phyloP scores from a whole-genome alignment of 2,113 vertebrate species.

The Paradisaea rubra region DNA sequence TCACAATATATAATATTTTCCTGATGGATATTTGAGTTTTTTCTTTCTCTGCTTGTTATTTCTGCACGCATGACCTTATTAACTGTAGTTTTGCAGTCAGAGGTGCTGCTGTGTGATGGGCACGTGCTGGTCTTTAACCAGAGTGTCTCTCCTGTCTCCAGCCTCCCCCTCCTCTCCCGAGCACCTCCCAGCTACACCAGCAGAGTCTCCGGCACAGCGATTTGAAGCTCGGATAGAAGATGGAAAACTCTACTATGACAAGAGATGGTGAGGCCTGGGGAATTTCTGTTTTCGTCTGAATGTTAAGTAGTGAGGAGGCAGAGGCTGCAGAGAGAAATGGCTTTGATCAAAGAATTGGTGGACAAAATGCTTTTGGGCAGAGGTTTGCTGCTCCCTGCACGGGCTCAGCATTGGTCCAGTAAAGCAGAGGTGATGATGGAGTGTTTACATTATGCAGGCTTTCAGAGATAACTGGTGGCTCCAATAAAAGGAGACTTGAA shows the following conservation, averaged over 20 bases:
- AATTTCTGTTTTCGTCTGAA: neutral
- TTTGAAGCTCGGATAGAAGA: constrained; percentile 97
- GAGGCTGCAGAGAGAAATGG: neutral
- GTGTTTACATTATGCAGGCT: neutral
- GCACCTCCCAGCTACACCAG: constrained; percentile 84
- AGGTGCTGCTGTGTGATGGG: neutral
- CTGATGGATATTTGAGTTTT: neutral
- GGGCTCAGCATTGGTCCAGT: neutral
- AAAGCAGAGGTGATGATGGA: neutral
- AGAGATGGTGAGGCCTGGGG: constrained; percentile 84
- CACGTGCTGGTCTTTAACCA: neutral
- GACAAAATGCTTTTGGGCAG: neutral
- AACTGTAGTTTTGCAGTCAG: neutral
- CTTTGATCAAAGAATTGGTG: neutral
- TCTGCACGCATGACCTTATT: neutral
- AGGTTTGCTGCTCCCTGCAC: neutral
- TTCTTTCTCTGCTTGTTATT: neutral
- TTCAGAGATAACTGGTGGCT: neutral
- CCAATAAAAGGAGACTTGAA: neutral
- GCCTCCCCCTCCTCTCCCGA: constrained; percentile 93
- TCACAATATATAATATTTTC: neutral
- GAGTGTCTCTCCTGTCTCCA: constrained; percentile 41
- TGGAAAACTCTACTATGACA: constrained; percentile 96
- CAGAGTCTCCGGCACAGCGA: constrained; percentile 87
- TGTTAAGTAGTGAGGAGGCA: neutral